phyloP scores from a whole-genome alignment of 2,113 vertebrate genomes.

The Clinocottus analis region DNA sequence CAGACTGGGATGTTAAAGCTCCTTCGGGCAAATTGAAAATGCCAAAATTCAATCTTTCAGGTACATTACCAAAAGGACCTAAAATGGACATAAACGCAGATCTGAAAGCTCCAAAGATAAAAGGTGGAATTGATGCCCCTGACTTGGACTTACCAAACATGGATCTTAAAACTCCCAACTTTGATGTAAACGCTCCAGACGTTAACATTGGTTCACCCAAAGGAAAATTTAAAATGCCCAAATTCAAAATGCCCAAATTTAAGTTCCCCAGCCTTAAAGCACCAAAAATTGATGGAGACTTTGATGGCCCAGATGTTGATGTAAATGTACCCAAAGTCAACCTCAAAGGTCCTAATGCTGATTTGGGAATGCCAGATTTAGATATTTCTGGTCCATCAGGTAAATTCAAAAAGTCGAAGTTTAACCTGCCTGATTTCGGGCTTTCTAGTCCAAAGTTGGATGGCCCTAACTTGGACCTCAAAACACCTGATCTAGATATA shows the following conservation, averaged over 20 bases:
- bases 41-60: constrained; percentile 59
- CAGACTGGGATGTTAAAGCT: constrained; percentile 47
- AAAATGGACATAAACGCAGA: constrained; percentile 30
- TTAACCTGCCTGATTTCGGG: constrained; percentile 29
- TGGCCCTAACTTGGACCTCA: constrained; percentile 43
- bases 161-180: constrained; percentile 58
- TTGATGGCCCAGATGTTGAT: constrained; percentile 48
- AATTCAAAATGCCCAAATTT: constrained; percentile 57
- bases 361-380: constrained; percentile 60
- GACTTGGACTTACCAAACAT: constrained; percentile 44
- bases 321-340: constrained; percentile 53
- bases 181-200: constrained; percentile 61
- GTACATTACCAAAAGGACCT: constrained; percentile 51
- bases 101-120: constrained; percentile 63
- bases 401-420: constrained; percentile 2
- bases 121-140: constrained; percentile 59
- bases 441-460: constrained; percentile 54
- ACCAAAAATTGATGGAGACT: constrained; percentile 61
- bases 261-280: constrained; percentile 41
- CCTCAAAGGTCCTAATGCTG: constrained; percentile 56
- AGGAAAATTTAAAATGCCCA: constrained; percentile 59
- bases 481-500: constrained; percentile 48
- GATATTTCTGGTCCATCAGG: constrained; percentile 8
- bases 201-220: constrained; percentile 56
- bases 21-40: constrained; percentile 47